Evolutionary conservation across 1,140 invertebrate species (phyloP).

Genomic region (Hycleus cichorii): DNA sequence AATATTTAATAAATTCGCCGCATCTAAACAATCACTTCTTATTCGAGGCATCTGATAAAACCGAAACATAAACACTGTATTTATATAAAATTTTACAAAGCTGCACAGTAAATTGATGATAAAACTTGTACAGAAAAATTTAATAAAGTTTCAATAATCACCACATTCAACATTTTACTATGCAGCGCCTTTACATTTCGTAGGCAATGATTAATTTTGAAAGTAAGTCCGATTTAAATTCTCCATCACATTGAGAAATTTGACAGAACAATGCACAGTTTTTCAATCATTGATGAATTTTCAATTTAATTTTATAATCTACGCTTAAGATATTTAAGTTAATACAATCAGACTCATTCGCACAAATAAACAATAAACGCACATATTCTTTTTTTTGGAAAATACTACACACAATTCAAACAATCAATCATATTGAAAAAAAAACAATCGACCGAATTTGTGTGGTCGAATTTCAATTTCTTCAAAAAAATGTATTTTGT

Average conservation of each 20-base stretch:
- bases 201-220: background rate
- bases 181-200: slow-evolving; percentile 6
- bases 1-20: too few species aligned
- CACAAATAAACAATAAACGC: slow-evolving; percentile 9
- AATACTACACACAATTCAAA: background rate
- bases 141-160: background rate
- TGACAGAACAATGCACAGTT: too few species aligned
- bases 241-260: too few species aligned
- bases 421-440: background rate
- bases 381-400: background rate
- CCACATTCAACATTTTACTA: slow-evolving; percentile 13
- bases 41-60: background rate
- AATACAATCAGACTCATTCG: slow-evolving; percentile 38
- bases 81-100: slow-evolving; percentile 8
- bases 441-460: background rate
- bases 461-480: slow-evolving; percentile 7
- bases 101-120: slow-evolving; percentile 6
- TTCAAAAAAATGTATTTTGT: background rate
- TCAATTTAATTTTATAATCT: slow-evolving; percentile 21
- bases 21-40: slow-evolving; percentile 6
- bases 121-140: background rate
- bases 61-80: slow-evolving; percentile 5
- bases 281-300: too few species aligned
- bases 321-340: slow-evolving; percentile 28
- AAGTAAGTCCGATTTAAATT: too few species aligned